Percentiles rank a stretch among this genome's conserved stretches.
These are phyloP conservation scores for Villa cingulata DNA, from an alignment of 2,888 invertebrate genomes.

Conservation along the genomic window DNA sequence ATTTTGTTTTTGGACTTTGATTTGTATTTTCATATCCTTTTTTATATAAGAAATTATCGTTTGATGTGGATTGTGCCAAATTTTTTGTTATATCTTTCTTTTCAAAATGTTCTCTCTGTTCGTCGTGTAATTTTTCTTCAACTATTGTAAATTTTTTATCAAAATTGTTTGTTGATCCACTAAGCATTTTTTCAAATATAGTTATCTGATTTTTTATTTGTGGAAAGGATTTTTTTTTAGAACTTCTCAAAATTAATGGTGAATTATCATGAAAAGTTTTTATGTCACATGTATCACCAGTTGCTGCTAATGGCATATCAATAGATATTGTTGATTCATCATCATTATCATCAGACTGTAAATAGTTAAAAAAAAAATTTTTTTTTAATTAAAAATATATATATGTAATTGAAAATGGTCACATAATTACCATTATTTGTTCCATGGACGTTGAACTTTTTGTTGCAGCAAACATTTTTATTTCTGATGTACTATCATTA, in stretches of 20 bases:
- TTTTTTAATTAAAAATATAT: background rate
- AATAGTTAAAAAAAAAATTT: too few relatives aligned
- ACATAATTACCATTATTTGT: conserved; percentile 38
- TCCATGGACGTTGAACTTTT: conserved; percentile 46
- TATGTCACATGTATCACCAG: background rate
- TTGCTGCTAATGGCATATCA: conserved; percentile 35
- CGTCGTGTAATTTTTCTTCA: background rate
- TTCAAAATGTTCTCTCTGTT: conserved; percentile 5
- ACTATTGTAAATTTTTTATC: too few relatives aligned
- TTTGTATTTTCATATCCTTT: background rate
- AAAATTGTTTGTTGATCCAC: conserved; percentile 14
- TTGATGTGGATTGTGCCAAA: conserved; percentile 7
- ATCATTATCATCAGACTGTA: conserved; percentile 33
- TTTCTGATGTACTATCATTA: conserved; percentile 35
- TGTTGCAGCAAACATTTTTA: too few relatives aligned
- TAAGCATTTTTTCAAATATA: conserved; percentile 22
- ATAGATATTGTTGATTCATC: conserved; percentile 46
- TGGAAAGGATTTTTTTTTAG: conserved; percentile 12
- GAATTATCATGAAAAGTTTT: background rate
- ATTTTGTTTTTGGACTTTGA: conserved; percentile 11
- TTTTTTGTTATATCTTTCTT: conserved; percentile 1
- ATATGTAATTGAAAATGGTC: background rate
- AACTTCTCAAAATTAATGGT: background rate
- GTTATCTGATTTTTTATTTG: conserved; percentile 32
- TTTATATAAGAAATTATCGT: conserved; percentile 6